Base-by-base conservation (phyloP, 1,140 invertebrate genomes). In the Muscidifurax raptorellus region DNA sequence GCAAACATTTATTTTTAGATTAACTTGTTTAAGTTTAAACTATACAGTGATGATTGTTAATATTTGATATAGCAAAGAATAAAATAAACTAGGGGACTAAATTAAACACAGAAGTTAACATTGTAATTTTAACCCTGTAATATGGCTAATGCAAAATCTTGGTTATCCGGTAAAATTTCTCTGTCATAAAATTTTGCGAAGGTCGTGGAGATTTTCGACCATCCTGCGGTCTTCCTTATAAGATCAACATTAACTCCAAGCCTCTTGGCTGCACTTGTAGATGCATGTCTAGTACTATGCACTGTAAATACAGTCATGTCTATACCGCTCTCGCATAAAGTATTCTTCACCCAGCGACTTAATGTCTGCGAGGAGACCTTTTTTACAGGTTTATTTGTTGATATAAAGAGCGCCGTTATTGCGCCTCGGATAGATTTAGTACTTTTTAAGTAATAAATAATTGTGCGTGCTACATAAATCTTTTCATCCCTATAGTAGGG, bases 191-290 rank as follows among this genome's bases (percentile, higher is more conserved):
- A 59, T 30, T 28, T 77, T 2, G 47, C n/a, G 59, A 77, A 77
- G 0, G 78, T 84, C 9, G 74, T 25, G 1, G 82, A 87, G 4
- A 6, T 47, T 66, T 84, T 59, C 7, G 86, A 82, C 86, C 82
- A 87, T 30, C 85, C 86, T 12, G 85, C 80, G 0, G 82, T 75
- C 30, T 64, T 83, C 30, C 75, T 86, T n/a, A 87, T 87, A 22
- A 81, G 71, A 10, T 85, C 64, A 5, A 85, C 28, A 27, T 25
- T 5, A 1, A 84, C 47, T 27, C 81, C 84, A 0, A 28, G 9
- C 80, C 75, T 80, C 2, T 67, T 81, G 44, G 84, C 84, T 1
- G 86, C 81, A 0, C 77, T 85, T 2, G 77, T 87, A 10, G 86
- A 82, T 0, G 86, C 86, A 44, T 87, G 83, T 5, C 84, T 5